Evolutionary conservation across 2,113 vertebrate genomes (phyloP), one percentile per base, ranked within the genome.

Genomic region (Pyxicephalus adspersus): DNA sequence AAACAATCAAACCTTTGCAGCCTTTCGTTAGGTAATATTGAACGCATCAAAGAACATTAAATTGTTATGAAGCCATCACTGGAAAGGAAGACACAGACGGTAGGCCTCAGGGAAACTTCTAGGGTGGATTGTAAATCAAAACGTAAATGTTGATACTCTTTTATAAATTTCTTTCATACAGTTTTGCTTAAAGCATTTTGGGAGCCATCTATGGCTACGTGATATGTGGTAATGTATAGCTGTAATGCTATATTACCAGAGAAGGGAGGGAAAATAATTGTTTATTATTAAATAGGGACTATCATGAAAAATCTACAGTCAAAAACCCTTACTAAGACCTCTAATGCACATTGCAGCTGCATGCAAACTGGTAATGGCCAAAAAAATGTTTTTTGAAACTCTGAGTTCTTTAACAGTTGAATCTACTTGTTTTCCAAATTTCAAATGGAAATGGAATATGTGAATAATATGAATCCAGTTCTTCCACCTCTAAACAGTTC

Each of bases 401-500:
- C 63, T 65, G 61, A 77, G 25, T 63, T 64, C 23, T 78, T 78
- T 78, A 58, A 50, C 77, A 68, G 77, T 79, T 52, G 29, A 58
- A 60, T 18, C 64, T 45, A 52, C 34, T 60, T 29, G 23, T 34
- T 45, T 54, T 79, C 64, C 65, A 79, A 29, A 28, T 34, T 45
- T 26, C 38, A 60, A 68, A 66, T 79, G 77, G 77, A 79, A 68
- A 38, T 58, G 64, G 76, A 68, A 79, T 64, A 67, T 68, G 31
- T 70, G 54, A 79, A 52, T 79, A 68, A 45, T 60, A 66, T 68
- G 22, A 68, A 55, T 79, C 54, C 64, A 68, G 65, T 79, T 70
- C 64, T 70, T 79, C 54, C 77, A 79, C 77, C 77, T 79, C 64
- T 77, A n/a, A 50, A n/a, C 34, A 50, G n/a, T n/a, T 45, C 65